Percentiles rank a stretch among this genome's conserved stretches.
phyloP scores from a whole-genome alignment of 2,113 vertebrate genomes.

The Lepus americanus region DNA sequence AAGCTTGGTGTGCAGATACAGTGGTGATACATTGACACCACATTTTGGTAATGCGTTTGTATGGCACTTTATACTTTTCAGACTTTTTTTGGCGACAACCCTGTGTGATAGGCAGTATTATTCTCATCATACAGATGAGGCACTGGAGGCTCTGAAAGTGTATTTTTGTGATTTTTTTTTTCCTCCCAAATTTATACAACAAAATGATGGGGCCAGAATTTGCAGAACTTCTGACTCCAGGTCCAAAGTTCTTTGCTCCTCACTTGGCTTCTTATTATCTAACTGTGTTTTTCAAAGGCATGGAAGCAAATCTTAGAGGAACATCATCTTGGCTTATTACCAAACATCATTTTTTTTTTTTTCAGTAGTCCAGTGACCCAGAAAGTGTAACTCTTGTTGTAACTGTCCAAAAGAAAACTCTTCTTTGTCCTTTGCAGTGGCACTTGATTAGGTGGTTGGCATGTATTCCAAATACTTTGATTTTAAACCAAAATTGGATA shows the following conservation, averaged over 20 bases:
- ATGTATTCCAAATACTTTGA: conserved; percentile 71
- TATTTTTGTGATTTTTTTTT: background rate
- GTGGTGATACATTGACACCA: background rate
- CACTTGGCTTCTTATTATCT: conserved; percentile 23
- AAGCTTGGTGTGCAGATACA: conserved; percentile 46
- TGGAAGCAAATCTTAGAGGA: background rate
- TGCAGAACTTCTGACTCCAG: conserved; percentile 27
- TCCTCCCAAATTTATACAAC: background rate
- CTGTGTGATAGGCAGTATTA: conserved; percentile 54
- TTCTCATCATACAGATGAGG: background rate
- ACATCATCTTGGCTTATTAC: conserved; percentile 45
- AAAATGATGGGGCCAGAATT: conserved; percentile 60
- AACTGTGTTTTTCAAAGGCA: conserved; percentile 26
- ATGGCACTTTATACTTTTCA: conserved; percentile 65
- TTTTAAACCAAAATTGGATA: conserved; percentile 67
- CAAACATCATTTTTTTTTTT: conserved; percentile 45
- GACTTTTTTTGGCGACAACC: conserved; percentile 20
- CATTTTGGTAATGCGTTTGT: conserved; percentile 60
- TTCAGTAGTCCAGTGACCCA: background rate
- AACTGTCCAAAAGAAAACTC: conserved; percentile 80
- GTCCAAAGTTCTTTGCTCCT: conserved; percentile 47
- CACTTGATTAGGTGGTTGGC: conserved; percentile 27
- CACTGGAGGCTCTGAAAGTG: background rate
- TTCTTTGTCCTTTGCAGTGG: conserved; percentile 56
- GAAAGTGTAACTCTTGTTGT: background rate